Evolutionary conservation across 2,113 vertebrate genomes (phyloP).

Genomic region (Hassar affinis): DNA sequence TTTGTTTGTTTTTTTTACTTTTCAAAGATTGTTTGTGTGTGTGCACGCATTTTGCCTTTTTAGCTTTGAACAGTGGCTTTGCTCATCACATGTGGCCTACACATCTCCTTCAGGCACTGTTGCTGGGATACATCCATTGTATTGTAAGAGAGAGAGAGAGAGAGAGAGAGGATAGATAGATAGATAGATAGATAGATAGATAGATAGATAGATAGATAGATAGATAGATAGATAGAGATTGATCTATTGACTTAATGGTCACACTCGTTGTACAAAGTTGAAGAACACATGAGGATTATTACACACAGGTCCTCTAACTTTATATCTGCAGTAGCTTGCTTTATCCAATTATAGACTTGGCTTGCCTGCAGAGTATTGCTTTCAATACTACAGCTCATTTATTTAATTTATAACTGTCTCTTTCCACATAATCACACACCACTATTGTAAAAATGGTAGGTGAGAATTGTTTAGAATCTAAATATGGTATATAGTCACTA

Average conservation of each 20-base stretch:
- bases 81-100: conserved; percentile 29
- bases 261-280: neutral
- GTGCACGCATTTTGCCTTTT: conserved; percentile 1
- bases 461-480: neutral
- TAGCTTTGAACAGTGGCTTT: neutral
- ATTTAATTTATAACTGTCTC: neutral
- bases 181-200: too few relatives aligned
- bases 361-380: neutral
- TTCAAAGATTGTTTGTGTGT: neutral
- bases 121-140: conserved; percentile 21
- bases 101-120: neutral
- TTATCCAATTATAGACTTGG: neutral
- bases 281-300: neutral
- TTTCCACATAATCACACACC: neutral
- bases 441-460: neutral
- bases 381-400: neutral
- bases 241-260: neutral
- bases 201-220: too few relatives aligned
- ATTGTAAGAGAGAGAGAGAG: conserved; percentile 1
- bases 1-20: neutral
- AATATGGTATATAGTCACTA: neutral
- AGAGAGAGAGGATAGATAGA: too few relatives aligned
- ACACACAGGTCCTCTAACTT: neutral
- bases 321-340: neutral
- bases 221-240: too few relatives aligned